Evolutionary conservation across 2,113 vertebrate species (phyloP).

Genomic region (human): GRCh38 chr11:30118501-30119000

Average conservation of each 20-base stretch:
- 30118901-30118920: background rate
- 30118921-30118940: too few species aligned
- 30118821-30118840: background rate
- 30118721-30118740: background rate
- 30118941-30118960: too few species aligned
- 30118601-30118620: background rate
- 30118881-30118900: background rate
- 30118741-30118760: background rate
- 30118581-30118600: fast-evolving
- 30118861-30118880: background rate
- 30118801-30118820: background rate
- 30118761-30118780: background rate
- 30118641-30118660: background rate
- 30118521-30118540: background rate
- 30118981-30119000: too few species aligned
- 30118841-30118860: background rate
- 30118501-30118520: background rate
- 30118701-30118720: background rate
- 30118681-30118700: background rate
- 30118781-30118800: background rate
- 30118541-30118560: background rate
- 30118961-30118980: too few species aligned
- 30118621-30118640: background rate
- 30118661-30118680: background rate
- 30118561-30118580: background rate